Evolutionary conservation across 2,797 vertebrate species (phyloP), one percentile per base, ranked within the genome.

Genomic region (Acanthiza pusilla): DNA sequence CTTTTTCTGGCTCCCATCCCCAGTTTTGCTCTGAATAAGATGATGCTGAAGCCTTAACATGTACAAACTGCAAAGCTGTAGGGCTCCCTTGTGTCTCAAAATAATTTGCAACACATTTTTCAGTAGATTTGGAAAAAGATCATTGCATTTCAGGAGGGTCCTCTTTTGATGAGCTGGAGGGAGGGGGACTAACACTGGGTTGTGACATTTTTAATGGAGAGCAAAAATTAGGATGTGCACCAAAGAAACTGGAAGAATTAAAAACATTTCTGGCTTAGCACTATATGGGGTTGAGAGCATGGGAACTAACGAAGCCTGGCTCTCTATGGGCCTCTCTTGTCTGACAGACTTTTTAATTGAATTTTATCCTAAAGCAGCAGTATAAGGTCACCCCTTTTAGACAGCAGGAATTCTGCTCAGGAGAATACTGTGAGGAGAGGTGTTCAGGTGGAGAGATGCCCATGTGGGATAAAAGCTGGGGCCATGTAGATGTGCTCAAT

Each of bases 291-390:
- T 55, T 94, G 40, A 81, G 43, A 81, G 58, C 42, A 30, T 15
- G 72, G 68, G 73, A 68, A 54, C 40, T 83, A 68, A 68, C 1
- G 20, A 67, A 93, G 88, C 80, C 80, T 72, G 30, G 55, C 13
- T 94, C 83, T 87, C 90, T 45, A 0, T n/a, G 51, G 91, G 32
- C 43, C 10, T 88, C 47, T 62, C 66, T 55, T 3, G 17, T 36
- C 83, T 94, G 88, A 27, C 57, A 90, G 76, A 40, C 7, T 77
- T 91, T 65, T 88, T 1, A 85, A 94, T 67, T 93, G 66, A 93
- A 93, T 94, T 94, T 91, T 73, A 34, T 68, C 26, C 60, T 91
- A 42, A 53, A 90, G 47, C 40, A 90, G 72, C 36, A 30, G 40
- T 62, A 55, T 50, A 79, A 78, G 36, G 51, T 94, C 51, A 84